Conservation (phyloP, 2,797 vertebrate genomes). For the Echiichthys vipera region DNA sequence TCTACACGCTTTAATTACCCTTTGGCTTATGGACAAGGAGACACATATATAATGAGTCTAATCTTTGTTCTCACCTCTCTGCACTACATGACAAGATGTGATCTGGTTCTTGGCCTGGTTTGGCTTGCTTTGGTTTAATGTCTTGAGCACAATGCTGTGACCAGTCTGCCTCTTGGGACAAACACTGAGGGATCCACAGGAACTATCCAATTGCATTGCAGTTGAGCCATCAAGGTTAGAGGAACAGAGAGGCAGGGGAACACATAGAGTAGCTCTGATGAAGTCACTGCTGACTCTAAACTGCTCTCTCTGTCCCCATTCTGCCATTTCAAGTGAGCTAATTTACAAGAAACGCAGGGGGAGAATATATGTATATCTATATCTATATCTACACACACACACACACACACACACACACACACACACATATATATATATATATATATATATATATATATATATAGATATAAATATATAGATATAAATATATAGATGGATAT, state of each 20-base stretch:
- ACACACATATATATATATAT: too few species aligned
- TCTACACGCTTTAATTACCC: conserved; percentile 19
- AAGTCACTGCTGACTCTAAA: conserved; percentile 28
- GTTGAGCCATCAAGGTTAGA: conserved; percentile 58
- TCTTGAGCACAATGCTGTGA: conserved; percentile 29
- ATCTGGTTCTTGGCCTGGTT: conserved; percentile 26
- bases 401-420: too few species aligned
- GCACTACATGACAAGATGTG: not conserved
- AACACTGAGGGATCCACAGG: conserved; percentile 46
- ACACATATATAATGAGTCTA: not conserved
- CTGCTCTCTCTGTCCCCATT: conserved; percentile 47
- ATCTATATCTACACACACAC: too few species aligned
- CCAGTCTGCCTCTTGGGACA: conserved; percentile 28
- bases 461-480: too few species aligned
- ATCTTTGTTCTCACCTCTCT: not conserved
- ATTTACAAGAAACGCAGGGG: conserved; percentile 38
- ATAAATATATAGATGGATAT: too few species aligned
- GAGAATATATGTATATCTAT: too few species aligned
- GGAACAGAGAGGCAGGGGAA: conserved; percentile 25
- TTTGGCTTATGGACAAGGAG: not conserved
- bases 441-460: too few species aligned
- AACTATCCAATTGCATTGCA: conserved; percentile 55
- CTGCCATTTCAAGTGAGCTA: conserved; percentile 41
- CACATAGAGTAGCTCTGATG: conserved; percentile 22
- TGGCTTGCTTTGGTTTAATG: conserved; percentile 10